Evolutionary conservation across 2,113 vertebrate genomes (phyloP).

Genomic region (Cheilinus undulatus): DNA sequence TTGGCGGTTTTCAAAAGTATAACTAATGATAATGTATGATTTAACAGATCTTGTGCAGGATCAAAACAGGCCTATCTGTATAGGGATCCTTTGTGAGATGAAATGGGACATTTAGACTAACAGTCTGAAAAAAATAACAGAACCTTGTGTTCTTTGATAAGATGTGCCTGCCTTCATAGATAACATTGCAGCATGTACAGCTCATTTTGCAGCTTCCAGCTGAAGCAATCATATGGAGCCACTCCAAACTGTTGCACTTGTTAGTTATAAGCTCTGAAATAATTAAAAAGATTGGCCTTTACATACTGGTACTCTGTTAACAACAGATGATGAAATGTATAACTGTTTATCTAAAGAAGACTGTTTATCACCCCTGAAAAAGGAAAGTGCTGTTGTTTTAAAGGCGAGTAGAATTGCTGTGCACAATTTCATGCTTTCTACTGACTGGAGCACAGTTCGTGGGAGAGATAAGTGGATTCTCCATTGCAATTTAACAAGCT

Average conservation of each 20-base stretch:
- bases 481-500: slow-evolving; percentile 28
- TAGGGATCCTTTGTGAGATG: no score
- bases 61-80: no score
- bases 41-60: no score
- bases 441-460: background rate
- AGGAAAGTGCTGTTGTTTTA: background rate
- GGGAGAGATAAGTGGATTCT: slow-evolving; percentile 24
- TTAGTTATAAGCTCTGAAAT: no score
- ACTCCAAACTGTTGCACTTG: no score
- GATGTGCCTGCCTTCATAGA: no score
- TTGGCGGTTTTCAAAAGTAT: no score
- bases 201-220: background rate
- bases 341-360: slow-evolving; percentile 3
- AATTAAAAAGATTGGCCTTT: no score
- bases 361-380: slow-evolving; percentile 3
- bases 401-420: background rate
- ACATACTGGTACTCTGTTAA: background rate
- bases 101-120: no score
- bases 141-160: no score
- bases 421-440: slow-evolving; percentile 7
- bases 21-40: no score
- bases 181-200: background rate
- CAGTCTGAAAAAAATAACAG: no score
- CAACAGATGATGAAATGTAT: background rate
- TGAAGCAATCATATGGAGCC: background rate